phyloP scores from a whole-genome alignment of 2,113 vertebrate species.

The Chrysemys picta region DNA sequence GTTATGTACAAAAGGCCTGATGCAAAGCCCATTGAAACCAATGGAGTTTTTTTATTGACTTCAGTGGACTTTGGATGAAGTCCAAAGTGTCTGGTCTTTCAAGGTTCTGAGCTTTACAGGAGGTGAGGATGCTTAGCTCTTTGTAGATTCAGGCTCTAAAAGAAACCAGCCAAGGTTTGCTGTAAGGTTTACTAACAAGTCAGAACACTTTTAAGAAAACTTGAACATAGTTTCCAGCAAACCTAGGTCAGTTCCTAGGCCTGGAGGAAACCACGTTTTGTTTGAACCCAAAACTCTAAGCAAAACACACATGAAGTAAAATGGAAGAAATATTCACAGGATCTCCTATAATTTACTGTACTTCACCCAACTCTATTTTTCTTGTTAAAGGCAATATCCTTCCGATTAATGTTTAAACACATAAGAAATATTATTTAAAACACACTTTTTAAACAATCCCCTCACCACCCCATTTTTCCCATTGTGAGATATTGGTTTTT shows the following conservation, averaged over 20 bases:
- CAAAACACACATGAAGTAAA: background rate
- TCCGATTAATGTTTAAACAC: background rate
- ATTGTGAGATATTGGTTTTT: background rate
- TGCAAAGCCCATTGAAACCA: background rate
- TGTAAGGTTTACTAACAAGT: background rate
- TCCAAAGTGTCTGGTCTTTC: background rate
- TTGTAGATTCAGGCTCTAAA: background rate
- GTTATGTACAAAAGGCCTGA: background rate
- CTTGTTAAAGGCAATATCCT: slow-evolving; percentile 21
- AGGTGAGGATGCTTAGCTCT: background rate
- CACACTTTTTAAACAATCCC: background rate
- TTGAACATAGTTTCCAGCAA: background rate
- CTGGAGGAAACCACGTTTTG: background rate
- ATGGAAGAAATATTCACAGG: background rate
- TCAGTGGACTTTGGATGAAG: background rate
- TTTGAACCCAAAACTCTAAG: background rate
- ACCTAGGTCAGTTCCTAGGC: background rate
- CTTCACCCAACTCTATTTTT: background rate
- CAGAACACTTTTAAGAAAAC: background rate
- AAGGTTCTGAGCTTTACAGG: background rate
- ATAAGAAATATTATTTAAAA: background rate
- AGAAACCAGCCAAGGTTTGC: background rate
- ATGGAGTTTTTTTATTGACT: background rate
- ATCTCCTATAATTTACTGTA: background rate
- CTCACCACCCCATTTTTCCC: background rate